Percentiles rank a stretch among this genome's conserved stretches.
Conservation (phyloP, 2,888 invertebrate genomes). For the Atethmia centrago region DNA sequence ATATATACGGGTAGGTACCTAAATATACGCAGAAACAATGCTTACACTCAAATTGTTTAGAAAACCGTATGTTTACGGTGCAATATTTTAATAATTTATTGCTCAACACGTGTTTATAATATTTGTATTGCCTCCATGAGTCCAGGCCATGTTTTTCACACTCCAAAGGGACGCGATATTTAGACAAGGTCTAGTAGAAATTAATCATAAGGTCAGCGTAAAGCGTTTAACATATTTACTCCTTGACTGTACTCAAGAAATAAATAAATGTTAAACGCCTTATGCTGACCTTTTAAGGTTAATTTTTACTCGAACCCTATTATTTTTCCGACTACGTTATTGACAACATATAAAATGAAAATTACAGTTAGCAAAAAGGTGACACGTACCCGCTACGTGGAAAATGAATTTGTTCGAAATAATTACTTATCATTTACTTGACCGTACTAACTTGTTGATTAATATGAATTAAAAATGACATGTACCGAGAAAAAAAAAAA, state of each 20-base stretch:
- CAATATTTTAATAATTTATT: slow-evolving; percentile 42
- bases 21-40: slow-evolving; percentile 28
- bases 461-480: not conserved
- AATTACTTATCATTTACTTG: not conserved
- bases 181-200: not conserved
- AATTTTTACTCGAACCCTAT: not conserved
- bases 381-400: too few species aligned
- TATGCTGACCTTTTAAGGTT: too few species aligned
- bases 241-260: not conserved
- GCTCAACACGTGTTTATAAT: not conserved
- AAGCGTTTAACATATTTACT: not conserved
- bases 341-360: not conserved
- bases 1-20: slow-evolving; percentile 1
- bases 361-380: not conserved
- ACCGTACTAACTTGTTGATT: not conserved
- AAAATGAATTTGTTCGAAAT: not conserved
- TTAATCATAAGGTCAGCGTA: not conserved
- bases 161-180: not conserved
- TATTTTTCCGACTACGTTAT: not conserved
- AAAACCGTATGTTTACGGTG: slow-evolving; percentile 26
- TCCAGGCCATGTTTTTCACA: not conserved
- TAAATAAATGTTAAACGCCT: too few species aligned
- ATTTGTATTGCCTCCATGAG: not conserved
- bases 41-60: slow-evolving; percentile 37
- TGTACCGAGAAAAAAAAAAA: too few species aligned